These are phyloP conservation scores for Cyrtonyx montezumae DNA, from an alignment of 2,113 vertebrate species.

Conservation along the genomic window DNA sequence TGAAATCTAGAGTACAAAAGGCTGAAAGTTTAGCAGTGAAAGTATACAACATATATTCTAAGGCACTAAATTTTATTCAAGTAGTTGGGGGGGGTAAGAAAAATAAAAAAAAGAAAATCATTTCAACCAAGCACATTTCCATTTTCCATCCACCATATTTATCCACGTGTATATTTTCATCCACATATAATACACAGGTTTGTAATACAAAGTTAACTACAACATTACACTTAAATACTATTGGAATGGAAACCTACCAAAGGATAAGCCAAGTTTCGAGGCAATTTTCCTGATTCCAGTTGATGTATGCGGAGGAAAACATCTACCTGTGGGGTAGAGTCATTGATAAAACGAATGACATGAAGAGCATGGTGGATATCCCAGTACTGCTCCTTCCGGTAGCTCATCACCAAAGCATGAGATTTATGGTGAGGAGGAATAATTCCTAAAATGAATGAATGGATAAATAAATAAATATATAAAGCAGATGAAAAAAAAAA, in stretches of 20 bases:
- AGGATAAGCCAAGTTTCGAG: conserved; percentile 82
- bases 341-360: conserved; percentile 86
- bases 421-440: conserved; percentile 93
- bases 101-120: neutral
- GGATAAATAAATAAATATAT: too few species aligned
- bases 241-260: conserved; percentile 78
- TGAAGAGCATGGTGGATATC: conserved; percentile 87
- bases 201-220: neutral
- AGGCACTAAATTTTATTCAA: neutral
- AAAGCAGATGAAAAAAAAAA: too few species aligned
- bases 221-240: neutral
- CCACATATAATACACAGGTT: too few species aligned
- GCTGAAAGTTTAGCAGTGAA: neutral
- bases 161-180: neutral
- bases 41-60: neutral
- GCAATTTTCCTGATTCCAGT: conserved; percentile 89
- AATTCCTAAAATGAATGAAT: conserved; percentile 80
- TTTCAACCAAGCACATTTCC: neutral
- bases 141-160: neutral
- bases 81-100: neutral
- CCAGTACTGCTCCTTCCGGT: conserved; percentile 88
- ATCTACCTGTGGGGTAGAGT: conserved; percentile 84
- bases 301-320: conserved; percentile 91
- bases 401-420: conserved; percentile 87
- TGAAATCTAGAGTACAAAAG: neutral